Percentiles rank a stretch among this genome's conserved stretches.
These are phyloP conservation scores for Eremobia ochroleuca DNA, from an alignment of 2,888 invertebrate species.

Conservation along the genomic window DNA sequence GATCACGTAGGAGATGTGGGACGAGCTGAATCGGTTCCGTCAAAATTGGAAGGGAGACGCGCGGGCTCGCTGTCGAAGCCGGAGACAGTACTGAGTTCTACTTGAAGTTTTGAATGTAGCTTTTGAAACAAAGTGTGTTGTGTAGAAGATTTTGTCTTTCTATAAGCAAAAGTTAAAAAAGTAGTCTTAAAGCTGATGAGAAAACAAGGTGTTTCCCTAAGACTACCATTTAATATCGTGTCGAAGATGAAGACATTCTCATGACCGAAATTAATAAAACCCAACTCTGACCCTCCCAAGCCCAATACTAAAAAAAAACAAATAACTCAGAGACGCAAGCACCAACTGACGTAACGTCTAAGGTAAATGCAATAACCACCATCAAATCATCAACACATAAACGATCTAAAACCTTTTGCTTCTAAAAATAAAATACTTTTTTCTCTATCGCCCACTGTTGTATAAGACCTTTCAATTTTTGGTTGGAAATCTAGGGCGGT, in stretches of 20 bases:
- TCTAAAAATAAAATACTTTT: slow-evolving; percentile 61
- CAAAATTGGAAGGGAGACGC: no score
- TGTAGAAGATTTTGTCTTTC: not conserved
- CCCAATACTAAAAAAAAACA: slow-evolving; percentile 51
- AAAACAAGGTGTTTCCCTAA: not conserved
- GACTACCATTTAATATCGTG: slow-evolving; percentile 12
- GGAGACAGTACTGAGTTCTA: slow-evolving; percentile 16
- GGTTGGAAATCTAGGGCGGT: slow-evolving; percentile 80
- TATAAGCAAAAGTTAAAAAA: not conserved
- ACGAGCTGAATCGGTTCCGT: not conserved
- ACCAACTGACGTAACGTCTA: slow-evolving; percentile 66
- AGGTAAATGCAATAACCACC: slow-evolving; percentile 74
- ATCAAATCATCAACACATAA: slow-evolving; percentile 50
- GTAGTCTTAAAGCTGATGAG: not conserved
- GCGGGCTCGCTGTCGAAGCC: not conserved
- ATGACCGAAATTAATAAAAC: slow-evolving; percentile 49
- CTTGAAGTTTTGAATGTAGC: slow-evolving; percentile 10
- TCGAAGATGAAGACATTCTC: slow-evolving; percentile 38
- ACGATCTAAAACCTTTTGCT: slow-evolving; percentile 59
- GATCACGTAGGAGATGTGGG: not conserved
- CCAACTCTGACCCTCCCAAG: slow-evolving; percentile 32
- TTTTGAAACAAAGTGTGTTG: slow-evolving; percentile 2
- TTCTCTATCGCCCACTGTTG: slow-evolving; percentile 59
- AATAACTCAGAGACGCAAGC: slow-evolving; percentile 58
- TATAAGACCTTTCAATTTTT: slow-evolving; percentile 74